A percentile compares a stretch with the other conserved stretches of the same genome.
Conservation (phyloP, 2,888 invertebrate species). For the Heteromurus nitidus region DNA sequence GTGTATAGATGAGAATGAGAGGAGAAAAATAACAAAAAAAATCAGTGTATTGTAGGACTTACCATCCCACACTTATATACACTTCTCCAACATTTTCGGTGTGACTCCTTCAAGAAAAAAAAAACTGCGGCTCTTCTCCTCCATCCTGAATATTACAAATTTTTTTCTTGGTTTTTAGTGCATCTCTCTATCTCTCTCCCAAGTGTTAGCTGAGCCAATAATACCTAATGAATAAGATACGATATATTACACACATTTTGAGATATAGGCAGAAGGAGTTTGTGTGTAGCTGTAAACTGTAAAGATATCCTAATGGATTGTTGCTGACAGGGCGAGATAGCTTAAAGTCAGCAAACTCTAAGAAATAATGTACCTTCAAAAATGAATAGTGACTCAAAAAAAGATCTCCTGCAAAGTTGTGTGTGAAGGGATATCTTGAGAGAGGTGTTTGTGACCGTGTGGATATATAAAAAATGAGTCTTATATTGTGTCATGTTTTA, state of each 20-base stretch:
- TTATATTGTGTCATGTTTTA: no score
- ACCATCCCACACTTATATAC: no score
- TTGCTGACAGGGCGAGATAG: conserved; percentile 42
- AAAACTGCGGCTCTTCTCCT: conserved; percentile 53
- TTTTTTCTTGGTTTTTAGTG: no score
- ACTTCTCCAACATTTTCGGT: no score
- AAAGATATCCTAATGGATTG: conserved; percentile 38
- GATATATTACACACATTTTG: conserved; percentile 29
- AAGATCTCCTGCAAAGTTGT: conserved; percentile 66
- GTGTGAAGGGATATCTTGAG: no score
- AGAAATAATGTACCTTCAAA: conserved; percentile 54
- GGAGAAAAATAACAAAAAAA: no score
- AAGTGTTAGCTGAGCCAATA: conserved; percentile 27
- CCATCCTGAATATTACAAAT: background rate
- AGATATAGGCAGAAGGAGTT: conserved; percentile 12
- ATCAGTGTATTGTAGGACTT: background rate
- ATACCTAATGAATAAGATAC: conserved; percentile 34
- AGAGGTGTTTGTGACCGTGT: no score
- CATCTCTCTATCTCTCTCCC: background rate
- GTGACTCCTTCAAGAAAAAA: conserved; percentile 50
- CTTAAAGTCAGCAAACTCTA: conserved; percentile 56
- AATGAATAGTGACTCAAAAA: no score
- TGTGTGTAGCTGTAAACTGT: background rate
- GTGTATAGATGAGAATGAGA: background rate
- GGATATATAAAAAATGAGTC: no score